Percentiles rank a stretch among this genome's conserved stretches.
phyloP scores from a whole-genome alignment of 2,888 invertebrate genomes.

The Melipona bicolor region DNA sequence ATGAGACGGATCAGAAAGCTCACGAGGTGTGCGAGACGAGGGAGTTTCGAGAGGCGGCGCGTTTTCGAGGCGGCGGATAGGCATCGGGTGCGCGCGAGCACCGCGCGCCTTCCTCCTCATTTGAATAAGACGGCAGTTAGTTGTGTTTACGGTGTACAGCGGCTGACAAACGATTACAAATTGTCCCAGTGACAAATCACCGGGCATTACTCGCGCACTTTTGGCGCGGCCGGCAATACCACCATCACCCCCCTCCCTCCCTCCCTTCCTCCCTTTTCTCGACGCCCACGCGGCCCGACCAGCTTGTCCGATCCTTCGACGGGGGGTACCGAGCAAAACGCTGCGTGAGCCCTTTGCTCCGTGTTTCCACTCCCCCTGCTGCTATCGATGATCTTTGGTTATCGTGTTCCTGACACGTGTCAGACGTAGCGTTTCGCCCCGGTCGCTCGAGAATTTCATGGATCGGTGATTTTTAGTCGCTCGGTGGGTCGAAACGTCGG shows the following conservation, averaged over 20 bases:
- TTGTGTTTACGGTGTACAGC: slow-evolving; percentile 81
- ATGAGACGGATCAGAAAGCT: slow-evolving; percentile 62
- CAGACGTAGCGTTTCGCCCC: background rate
- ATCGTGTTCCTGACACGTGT: background rate
- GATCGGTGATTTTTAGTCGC: background rate
- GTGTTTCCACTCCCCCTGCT: background rate
- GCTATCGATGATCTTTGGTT: slow-evolving; percentile 25
- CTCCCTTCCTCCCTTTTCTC: background rate
- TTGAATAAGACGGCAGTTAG: slow-evolving; percentile 83
- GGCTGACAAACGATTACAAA: slow-evolving; percentile 83
- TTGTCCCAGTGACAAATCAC: slow-evolving; percentile 74
- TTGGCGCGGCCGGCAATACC: slow-evolving; percentile 55
- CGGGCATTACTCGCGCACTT: slow-evolving; percentile 68
- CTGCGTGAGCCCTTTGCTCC: slow-evolving; percentile 23
- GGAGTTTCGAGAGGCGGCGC: slow-evolving; percentile 4
- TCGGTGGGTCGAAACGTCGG: background rate
- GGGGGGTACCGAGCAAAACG: slow-evolving; percentile 27
- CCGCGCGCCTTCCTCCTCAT: slow-evolving; percentile 72
- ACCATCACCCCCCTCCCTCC: background rate
- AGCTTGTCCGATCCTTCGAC: slow-evolving; percentile 40
- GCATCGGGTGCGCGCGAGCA: slow-evolving; percentile 46
- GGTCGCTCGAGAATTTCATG: background rate
- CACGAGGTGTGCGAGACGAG: slow-evolving; percentile 49
- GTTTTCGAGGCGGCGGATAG: slow-evolving; percentile 18
- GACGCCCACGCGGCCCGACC: slow-evolving; percentile 40